Conservation (phyloP, 2,113 vertebrate species). For the Crotophaga sulcirostris region DNA sequence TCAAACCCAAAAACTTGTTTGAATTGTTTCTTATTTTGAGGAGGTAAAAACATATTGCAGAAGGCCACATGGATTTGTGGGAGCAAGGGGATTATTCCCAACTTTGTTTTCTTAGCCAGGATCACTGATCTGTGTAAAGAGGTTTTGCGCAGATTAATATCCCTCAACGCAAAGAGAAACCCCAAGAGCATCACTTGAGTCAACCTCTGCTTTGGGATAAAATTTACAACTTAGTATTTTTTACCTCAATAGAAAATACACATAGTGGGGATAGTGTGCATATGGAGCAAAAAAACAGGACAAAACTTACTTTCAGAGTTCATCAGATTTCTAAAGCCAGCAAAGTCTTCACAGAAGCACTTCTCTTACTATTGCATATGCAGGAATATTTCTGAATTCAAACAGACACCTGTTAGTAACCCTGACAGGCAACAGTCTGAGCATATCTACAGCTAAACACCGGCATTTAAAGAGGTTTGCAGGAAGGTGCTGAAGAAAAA, state of each 20-base stretch:
- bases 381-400: neutral
- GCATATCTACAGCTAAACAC: neutral
- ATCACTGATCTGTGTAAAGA: neutral
- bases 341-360: neutral
- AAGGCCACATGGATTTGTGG: neutral
- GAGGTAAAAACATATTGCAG: neutral
- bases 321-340: neutral
- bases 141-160: neutral
- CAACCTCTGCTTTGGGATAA: neutral
- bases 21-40: neutral
- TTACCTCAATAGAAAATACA: neutral
- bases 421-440: neutral
- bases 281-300: neutral
- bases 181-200: neutral
- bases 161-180: neutral
- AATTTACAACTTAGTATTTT: fast-evolving
- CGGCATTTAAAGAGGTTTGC: neutral
- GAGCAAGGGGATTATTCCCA: neutral
- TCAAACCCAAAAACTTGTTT: neutral
- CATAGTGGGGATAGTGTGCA: neutral
- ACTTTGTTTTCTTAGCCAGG: neutral
- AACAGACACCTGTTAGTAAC: neutral
- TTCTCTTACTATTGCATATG: neutral
- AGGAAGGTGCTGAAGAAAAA: neutral
- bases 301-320: neutral